A percentile compares a stretch with the other conserved stretches of the same genome.
phyloP scores from a whole-genome alignment of 64 coral and sea anemone species.

The Hydrozoanthus tunicans region DNA sequence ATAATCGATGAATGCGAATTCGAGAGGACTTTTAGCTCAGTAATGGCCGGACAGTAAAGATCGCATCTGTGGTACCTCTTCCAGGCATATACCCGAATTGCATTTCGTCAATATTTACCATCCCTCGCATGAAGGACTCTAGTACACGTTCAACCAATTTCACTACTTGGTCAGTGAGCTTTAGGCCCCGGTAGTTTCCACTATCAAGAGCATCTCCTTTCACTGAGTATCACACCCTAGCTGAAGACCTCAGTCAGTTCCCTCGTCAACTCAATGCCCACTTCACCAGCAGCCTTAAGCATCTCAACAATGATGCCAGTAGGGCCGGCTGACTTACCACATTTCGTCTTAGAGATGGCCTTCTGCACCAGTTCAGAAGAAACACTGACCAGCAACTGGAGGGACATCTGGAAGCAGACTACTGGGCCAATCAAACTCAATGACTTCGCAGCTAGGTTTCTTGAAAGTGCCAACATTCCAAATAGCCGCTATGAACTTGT shows the following conservation, averaged over 20 bases:
- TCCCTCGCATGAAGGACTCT: background rate
- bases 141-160: conserved; percentile 29
- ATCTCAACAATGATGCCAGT: background rate
- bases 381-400: background rate
- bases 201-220: conserved; percentile 20
- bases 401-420: too few relatives aligned
- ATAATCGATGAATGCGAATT: too few relatives aligned
- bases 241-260: conserved; percentile 4
- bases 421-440: background rate
- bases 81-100: conserved; percentile 47
- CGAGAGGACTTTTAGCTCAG: too few relatives aligned
- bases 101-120: conserved; percentile 2
- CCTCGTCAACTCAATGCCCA: conserved; percentile 22
- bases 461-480: conserved; percentile 1
- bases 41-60: background rate
- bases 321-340: background rate
- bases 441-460: background rate
- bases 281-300: conserved; percentile 18
- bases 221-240: background rate
- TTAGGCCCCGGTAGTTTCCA: background rate
- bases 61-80: conserved; percentile 17
- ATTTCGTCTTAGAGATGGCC: conserved; percentile 26
- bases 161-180: conserved; percentile 25
- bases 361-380: background rate
- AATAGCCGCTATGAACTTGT: background rate